A percentile compares a stretch with the other conserved stretches of the same genome.
Conservation (phyloP, 2,888 invertebrate species). For the Meteorus cinctellus region DNA sequence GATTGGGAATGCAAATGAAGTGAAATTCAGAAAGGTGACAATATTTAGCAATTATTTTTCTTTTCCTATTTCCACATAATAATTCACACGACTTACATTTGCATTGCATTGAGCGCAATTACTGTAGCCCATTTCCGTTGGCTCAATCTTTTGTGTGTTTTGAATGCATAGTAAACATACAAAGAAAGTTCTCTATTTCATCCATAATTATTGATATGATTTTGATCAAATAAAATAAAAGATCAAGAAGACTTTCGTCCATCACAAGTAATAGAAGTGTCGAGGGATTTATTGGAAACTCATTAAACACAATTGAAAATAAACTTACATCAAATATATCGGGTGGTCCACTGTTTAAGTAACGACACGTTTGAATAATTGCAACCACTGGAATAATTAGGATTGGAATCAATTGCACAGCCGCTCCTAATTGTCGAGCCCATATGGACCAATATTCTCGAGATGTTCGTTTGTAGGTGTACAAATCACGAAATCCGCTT, state of each 20-base stretch:
- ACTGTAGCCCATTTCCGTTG: conserved; percentile 68
- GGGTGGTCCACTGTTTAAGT: conserved; percentile 87
- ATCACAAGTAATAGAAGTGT: conserved; percentile 24
- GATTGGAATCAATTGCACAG: conserved; percentile 83
- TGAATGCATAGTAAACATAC: conserved; percentile 42
- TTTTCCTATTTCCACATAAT: conserved; percentile 35
- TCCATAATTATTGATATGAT: not conserved
- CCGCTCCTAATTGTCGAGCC: conserved; percentile 85
- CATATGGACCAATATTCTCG: conserved; percentile 87
- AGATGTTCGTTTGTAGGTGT: conserved; percentile 78
- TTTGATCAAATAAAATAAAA: conserved; percentile 6
- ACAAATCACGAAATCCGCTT: conserved; percentile 81
- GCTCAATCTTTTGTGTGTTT: conserved; percentile 60
- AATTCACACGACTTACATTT: conserved; percentile 62
- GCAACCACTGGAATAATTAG: conserved; percentile 83
- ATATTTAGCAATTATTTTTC: not conserved
- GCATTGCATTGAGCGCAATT: conserved; percentile 71
- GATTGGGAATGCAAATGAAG: conserved; percentile 4
- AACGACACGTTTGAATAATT: conserved; percentile 83
- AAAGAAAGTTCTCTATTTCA: conserved; percentile 6
- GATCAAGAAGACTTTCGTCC: conserved; percentile 18
- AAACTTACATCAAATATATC: conserved; percentile 88
- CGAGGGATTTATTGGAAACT: conserved; percentile 3
- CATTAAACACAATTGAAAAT: conserved; percentile 15
- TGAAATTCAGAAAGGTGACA: not conserved